These are phyloP conservation scores for Terebella lapidaria DNA, from an alignment of 2,888 invertebrate genomes.

Conservation along the genomic window DNA sequence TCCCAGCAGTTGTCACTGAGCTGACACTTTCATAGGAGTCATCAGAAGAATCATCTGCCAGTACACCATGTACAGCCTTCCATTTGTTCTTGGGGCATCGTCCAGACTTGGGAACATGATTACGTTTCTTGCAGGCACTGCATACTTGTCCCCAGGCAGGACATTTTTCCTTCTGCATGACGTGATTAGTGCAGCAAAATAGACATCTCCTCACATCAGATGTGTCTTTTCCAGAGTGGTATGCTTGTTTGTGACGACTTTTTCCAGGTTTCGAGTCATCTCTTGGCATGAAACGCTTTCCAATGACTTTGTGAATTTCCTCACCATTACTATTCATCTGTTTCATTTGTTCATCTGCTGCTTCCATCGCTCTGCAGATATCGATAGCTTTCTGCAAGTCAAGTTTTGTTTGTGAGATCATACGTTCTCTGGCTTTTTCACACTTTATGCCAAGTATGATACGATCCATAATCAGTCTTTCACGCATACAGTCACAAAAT, in stretches of 20 bases:
- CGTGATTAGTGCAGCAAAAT: too few species aligned
- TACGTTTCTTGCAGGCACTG: background rate
- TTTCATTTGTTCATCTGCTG: background rate
- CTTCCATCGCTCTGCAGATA: background rate
- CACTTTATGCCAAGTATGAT: background rate
- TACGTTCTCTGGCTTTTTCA: background rate
- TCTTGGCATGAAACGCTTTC: background rate
- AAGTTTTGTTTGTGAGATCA: background rate
- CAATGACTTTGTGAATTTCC: background rate
- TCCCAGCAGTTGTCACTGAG: background rate
- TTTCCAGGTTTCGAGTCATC: background rate
- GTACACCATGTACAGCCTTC: background rate
- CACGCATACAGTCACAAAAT: background rate
- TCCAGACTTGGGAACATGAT: background rate
- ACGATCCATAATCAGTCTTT: constrained; percentile 4
- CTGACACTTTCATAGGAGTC: background rate
- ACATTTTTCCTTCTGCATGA: constrained; percentile 1
- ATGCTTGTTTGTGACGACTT: background rate
- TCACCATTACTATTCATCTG: background rate
- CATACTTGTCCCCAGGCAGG: constrained; percentile 4
- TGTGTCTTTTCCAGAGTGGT: constrained; percentile 1
- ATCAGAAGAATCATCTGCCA: background rate
- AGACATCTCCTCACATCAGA: too few species aligned
- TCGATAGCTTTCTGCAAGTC: background rate
- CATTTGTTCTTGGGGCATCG: background rate